phyloP scores from a whole-genome alignment of 2,888 invertebrate species.

The Latrodectus elegans region DNA sequence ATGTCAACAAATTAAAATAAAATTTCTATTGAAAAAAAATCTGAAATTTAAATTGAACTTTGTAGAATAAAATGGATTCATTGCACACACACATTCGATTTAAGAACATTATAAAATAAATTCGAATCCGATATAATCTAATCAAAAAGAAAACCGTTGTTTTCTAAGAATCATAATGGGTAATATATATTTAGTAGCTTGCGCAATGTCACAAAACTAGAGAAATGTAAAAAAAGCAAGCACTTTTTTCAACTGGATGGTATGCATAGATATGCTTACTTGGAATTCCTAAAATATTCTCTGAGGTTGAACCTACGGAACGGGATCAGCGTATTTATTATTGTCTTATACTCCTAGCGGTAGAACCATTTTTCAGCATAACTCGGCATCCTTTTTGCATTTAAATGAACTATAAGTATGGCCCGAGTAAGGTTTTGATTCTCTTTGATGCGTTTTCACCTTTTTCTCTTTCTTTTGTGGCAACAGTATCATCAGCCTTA shows the following conservation, averaged over 20 bases:
- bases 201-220: neutral
- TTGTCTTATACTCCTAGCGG: conserved; percentile 46
- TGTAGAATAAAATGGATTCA: too few relatives aligned
- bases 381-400: conserved; percentile 55
- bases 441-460: conserved; percentile 48
- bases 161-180: too few relatives aligned
- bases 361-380: conserved; percentile 55
- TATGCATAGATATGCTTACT: conserved; percentile 10
- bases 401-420: conserved; percentile 58
- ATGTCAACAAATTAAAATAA: too few relatives aligned
- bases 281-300: conserved; percentile 49
- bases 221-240: neutral
- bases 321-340: conserved; percentile 42
- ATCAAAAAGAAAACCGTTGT: too few relatives aligned
- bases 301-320: neutral
- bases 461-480: conserved; percentile 19
- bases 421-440: conserved; percentile 38
- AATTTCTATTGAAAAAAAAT: too few relatives aligned
- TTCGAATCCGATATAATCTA: too few relatives aligned
- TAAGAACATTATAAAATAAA: too few relatives aligned
- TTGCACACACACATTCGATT: too few relatives aligned
- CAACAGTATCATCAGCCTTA: conserved; percentile 48
- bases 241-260: neutral
- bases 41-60: too few relatives aligned
- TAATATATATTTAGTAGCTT: too few relatives aligned